Base-by-base conservation (phyloP, 2,888 invertebrate genomes). In the Invenusta paracnida region DNA sequence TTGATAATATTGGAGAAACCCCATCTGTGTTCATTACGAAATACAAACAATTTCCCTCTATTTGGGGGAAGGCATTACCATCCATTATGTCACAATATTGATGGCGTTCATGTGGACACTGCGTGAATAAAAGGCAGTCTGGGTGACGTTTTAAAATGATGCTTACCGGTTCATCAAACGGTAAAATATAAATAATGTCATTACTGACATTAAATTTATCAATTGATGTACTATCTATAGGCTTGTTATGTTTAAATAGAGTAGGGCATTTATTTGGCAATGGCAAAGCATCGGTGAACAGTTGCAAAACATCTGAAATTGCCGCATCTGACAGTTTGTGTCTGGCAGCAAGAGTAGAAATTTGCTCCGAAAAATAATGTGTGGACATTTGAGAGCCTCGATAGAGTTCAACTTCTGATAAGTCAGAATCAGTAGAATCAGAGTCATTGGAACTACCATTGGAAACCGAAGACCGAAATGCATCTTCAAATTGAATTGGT, bases 21-120 rank as follows among this genome's bases (percentile, higher is more conserved):
- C 79, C 79, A 79, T 79, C 79, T 23, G 79, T 79, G 79, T 79
- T 25, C 79, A 79, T 79, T 5, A 79, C 5, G 11, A 79, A 79
- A 79, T 79, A 79, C 2, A 79, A 13, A 23, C 2, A 2, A 79
- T 79, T 27, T 11, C n/a, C 29, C 29, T 79, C 5, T 5, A 79
- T 2, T 79, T 79, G 2, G 2, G 79, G 79, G n/a, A 79, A 79
- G n/a, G 5, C 11, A n/a, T 23, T 25, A 79, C 79, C 79, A 79
- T 79, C 29, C 5, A 11, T 79, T 2, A 79, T 79, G n/a, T 79
- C 79, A 79, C 79, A 79, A 79, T 11, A 27, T 5, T 11, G 11
- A 27, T 25, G 25, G 2, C 5, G 2, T 2, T 79, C 79, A n/a
- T 79, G 79, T 2, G 2, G 2, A 79, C 79, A 79, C 2, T 25